Percentiles rank a stretch among this genome's conserved stretches.
Conservation (phyloP, 2,797 vertebrate species). For the Pangasius krempfi region DNA sequence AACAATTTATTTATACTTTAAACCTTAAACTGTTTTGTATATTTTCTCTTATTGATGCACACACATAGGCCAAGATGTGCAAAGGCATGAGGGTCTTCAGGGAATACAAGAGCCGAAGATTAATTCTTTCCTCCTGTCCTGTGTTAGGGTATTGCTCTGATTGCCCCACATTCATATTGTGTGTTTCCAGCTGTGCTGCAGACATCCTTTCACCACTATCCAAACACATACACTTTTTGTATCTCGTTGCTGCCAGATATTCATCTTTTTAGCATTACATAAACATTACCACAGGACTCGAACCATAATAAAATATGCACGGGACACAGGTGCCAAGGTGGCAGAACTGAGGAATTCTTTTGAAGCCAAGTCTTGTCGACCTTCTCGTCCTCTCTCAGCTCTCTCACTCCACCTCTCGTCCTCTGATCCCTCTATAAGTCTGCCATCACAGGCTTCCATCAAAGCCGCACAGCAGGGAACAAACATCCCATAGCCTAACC, state of each 20-base stretch:
- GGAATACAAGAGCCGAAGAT: conserved; percentile 27
- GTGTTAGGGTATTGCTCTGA: not conserved
- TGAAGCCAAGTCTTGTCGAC: conserved; percentile 38
- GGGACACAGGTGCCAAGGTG: conserved; percentile 23
- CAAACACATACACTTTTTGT: conserved; percentile 1
- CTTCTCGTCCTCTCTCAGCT: conserved; percentile 29
- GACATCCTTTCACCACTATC: conserved; percentile 7
- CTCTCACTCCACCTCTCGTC: conserved; percentile 12
- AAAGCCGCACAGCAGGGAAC: conserved; percentile 32
- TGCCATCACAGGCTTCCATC: conserved; percentile 36
- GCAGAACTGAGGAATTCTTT: conserved; percentile 48
- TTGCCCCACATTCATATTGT: not conserved
- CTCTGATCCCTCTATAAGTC: conserved; percentile 43
- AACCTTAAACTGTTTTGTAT: not conserved
- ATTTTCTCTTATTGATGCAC: not conserved
- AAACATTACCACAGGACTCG: not conserved
- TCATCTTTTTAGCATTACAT: not conserved
- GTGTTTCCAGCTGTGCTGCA: conserved; percentile 14
- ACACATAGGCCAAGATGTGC: not conserved
- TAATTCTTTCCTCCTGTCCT: conserved; percentile 39
- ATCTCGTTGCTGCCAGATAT: not conserved
- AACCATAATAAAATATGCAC: conserved; percentile 5
- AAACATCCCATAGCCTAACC: conserved; percentile 19
- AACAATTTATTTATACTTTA: not conserved
- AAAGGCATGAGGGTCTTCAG: conserved; percentile 29